A percentile compares a stretch with the other conserved stretches of the same genome.
Evolutionary conservation across 2,888 invertebrate genomes (phyloP).

Genomic region (Agrilus biguttatus): DNA sequence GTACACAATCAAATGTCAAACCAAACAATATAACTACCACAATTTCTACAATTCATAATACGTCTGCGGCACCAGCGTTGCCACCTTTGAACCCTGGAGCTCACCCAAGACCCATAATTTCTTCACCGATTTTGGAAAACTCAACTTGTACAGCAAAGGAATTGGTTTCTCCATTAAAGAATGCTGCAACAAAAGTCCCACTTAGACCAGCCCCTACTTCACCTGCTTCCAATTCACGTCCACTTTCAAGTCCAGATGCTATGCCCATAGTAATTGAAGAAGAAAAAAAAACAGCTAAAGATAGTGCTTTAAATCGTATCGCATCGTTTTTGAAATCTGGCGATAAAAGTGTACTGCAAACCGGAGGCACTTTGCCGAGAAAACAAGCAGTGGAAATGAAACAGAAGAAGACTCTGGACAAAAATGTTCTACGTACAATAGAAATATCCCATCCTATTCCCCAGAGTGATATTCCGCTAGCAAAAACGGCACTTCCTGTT

Average conservation of each 20-base stretch:
- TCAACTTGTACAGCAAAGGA: constrained; percentile 71
- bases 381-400: constrained; percentile 25
- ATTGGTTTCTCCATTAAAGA: constrained; percentile 46
- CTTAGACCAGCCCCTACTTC: constrained; percentile 45
- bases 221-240: constrained; percentile 32
- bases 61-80: constrained; percentile 35
- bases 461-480: constrained; percentile 48
- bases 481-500: constrained; percentile 45
- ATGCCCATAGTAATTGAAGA: constrained; percentile 22
- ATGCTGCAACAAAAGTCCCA: constrained; percentile 42
- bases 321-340: constrained; percentile 61
- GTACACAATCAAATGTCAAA: constrained; percentile 28
- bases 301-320: constrained; percentile 53
- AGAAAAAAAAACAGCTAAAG: constrained; percentile 40
- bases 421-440: constrained; percentile 54
- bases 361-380: constrained; percentile 42
- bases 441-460: constrained; percentile 77
- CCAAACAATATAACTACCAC: constrained; percentile 24
- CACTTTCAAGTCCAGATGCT: constrained; percentile 34
- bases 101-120: constrained; percentile 59
- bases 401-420: constrained; percentile 48
- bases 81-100: constrained; percentile 50
- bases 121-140: constrained; percentile 65
- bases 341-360: constrained; percentile 29
- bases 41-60: constrained; percentile 31